These are phyloP conservation scores for Branchellion lobata DNA, from an alignment of 2,888 invertebrate species.

Conservation along the genomic window DNA sequence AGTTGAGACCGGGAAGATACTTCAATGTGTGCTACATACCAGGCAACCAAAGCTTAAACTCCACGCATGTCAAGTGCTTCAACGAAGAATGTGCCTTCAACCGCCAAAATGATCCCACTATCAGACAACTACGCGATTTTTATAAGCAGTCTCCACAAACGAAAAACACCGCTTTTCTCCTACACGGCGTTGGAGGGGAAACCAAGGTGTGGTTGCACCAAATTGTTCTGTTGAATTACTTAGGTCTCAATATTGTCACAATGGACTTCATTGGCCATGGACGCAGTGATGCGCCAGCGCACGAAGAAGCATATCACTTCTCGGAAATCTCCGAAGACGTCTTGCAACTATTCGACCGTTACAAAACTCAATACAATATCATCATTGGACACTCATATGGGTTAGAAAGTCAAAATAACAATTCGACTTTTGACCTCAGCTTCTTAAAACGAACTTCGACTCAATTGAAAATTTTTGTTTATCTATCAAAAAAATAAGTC, in stretches of 20 bases:
- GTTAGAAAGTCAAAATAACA: constrained; percentile 66
- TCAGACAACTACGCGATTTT: background rate
- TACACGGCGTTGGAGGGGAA: constrained; percentile 72
- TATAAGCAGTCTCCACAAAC: background rate
- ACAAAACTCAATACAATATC: constrained; percentile 68
- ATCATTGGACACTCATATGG: constrained; percentile 73
- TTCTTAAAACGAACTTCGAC: background rate
- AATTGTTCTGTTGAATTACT: constrained; percentile 66
- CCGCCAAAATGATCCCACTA: background rate
- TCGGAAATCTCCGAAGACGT: constrained; percentile 68
- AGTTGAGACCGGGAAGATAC: constrained; percentile 32
- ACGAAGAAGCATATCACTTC: constrained; percentile 67
- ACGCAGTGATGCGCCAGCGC: constrained; percentile 68
- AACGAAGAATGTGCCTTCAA: background rate
- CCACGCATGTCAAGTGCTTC: background rate
- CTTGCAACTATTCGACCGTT: constrained; percentile 68
- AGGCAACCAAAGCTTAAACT: background rate
- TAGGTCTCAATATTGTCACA: constrained; percentile 70
- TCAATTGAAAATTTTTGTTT: background rate
- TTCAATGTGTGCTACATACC: constrained; percentile 35
- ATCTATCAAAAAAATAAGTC: background rate
- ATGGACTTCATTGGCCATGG: constrained; percentile 73
- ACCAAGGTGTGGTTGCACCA: constrained; percentile 70
- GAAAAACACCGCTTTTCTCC: constrained; percentile 64
- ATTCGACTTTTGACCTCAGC: background rate